phyloP scores from a whole-genome alignment of 2,888 invertebrate species.

The Glyphotaelius pellucidus region DNA sequence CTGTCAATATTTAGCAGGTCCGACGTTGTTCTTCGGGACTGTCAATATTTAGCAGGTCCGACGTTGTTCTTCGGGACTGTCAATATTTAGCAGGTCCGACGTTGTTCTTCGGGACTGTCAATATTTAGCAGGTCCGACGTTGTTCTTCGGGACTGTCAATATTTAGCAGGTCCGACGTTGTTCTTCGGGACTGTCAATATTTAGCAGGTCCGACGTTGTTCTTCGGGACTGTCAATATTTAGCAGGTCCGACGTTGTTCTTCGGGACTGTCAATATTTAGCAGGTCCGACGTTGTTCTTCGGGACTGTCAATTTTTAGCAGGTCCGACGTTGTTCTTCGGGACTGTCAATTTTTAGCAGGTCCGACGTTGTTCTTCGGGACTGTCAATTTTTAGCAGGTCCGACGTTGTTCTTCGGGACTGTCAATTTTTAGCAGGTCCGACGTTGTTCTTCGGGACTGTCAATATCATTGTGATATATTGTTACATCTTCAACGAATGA shows the following conservation, averaged over 20 bases:
- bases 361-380: no score
- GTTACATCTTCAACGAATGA: neutral
- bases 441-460: no score
- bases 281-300: no score
- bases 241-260: no score
- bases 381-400: neutral
- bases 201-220: no score
- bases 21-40: no score
- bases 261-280: neutral
- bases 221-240: neutral
- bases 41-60: neutral
- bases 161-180: neutral
- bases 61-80: no score
- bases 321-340: no score
- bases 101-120: no score
- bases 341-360: neutral
- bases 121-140: neutral
- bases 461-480: neutral
- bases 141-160: neutral
- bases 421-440: no score
- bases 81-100: neutral
- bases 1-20: neutral
- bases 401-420: no score
- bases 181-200: neutral
- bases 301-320: neutral